Evolutionary conservation across 1,140 invertebrate species (phyloP), one percentile per base, ranked within the genome.

Genomic region (Zaprionus lachaisei): DNA sequence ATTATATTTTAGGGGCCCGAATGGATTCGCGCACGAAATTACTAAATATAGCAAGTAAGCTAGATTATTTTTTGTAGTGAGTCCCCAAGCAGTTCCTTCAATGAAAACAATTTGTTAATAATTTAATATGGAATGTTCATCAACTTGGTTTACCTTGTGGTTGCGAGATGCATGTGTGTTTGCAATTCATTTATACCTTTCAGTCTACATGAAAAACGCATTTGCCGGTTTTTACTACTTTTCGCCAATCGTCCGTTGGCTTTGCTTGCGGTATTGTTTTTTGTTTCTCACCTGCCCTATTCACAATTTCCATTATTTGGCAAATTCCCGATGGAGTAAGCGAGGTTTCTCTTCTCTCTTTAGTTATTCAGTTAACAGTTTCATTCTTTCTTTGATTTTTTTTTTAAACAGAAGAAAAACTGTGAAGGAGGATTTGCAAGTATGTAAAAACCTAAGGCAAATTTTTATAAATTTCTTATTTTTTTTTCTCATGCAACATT

Each of bases 221-320:
- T 47, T 56, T 54, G 22, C 6, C 22, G 2, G 54, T 15, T 31
- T 17, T 47, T 2, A 4, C 22, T 37, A 41, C 44, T 64, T 61
- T 31, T 11, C 9, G 1, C 24, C 1, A 12, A 44, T 28, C 15
- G 15, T n/a, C 20, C 20, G 11, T 4, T 31, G 24, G 54, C 54
- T 56, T n/a, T 56, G 24, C 11, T 56, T 56, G 22, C 14, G 54
- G 54, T 17, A 28, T 62, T 5, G 22, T 47, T 37, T 72, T 22
- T 31, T 31, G 54, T 47, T 28, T 77, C 17, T 56, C 44, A 55
- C 47, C 34, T 64, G 34, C 15, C 63, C 38, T 63, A 67, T 37
- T 55, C 34, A 15, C 34, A 77, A 84, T 72, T 65, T 84, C 73
- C 81, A 84, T 83, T 83, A 84, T 77, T 51, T 49, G 62, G 55